Conservation (phyloP, 2,888 invertebrate species). For the Lasioglossum villosulum region DNA sequence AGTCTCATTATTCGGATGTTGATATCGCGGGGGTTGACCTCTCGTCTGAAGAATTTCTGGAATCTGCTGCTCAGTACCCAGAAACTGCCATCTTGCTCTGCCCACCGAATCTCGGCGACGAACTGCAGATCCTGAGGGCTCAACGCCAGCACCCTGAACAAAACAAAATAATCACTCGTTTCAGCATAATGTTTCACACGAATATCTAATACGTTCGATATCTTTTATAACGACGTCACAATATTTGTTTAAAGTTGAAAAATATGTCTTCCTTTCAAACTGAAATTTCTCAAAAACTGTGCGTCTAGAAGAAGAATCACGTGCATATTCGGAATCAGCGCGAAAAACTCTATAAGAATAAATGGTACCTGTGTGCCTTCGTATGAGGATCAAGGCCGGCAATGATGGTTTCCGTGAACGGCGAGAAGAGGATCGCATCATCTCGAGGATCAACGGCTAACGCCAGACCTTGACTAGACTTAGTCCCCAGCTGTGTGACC, state of each 20-base stretch:
- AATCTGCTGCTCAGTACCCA: slow-evolving; percentile 92
- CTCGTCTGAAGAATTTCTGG: slow-evolving; percentile 91
- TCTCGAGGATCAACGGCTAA: slow-evolving; percentile 90
- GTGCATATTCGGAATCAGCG: too few relatives aligned
- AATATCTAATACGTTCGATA: too few relatives aligned
- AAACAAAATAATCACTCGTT: background rate
- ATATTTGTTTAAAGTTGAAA: too few relatives aligned
- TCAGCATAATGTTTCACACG: background rate
- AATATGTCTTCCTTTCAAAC: too few relatives aligned
- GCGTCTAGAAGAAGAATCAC: too few relatives aligned
- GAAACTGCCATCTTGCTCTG: slow-evolving; percentile 89
- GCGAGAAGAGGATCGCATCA: slow-evolving; percentile 91
- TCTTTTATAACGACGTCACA: too few relatives aligned
- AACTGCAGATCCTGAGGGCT: slow-evolving; percentile 91
- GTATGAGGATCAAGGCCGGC: slow-evolving; percentile 92
- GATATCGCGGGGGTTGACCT: slow-evolving; percentile 88
- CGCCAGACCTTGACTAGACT: slow-evolving; percentile 93
- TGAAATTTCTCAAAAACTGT: too few relatives aligned
- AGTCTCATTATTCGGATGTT: slow-evolving; percentile 91
- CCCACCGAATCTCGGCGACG: slow-evolving; percentile 90
- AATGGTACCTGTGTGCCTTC: slow-evolving; percentile 88
- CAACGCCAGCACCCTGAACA: slow-evolving; percentile 88
- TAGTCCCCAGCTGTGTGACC: slow-evolving; percentile 91
- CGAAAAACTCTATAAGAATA: too few relatives aligned
- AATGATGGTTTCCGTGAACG: slow-evolving; percentile 92